Conservation (phyloP, 2,888 invertebrate species). For the Taenaris catops region DNA sequence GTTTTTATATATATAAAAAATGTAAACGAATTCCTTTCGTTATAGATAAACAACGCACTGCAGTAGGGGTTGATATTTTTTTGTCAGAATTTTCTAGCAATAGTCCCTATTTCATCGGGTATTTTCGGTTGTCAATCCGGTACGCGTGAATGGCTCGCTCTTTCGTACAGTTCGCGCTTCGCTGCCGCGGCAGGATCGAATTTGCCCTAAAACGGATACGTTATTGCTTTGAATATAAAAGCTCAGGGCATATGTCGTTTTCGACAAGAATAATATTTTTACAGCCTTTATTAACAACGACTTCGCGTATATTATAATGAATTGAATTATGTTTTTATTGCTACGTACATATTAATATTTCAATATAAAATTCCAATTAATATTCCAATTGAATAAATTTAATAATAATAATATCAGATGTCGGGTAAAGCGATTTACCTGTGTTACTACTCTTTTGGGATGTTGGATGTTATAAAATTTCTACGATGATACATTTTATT, state of each 20-base stretch:
- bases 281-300: slow-evolving; percentile 2
- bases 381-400: no score
- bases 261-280: slow-evolving; percentile 13
- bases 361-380: no score
- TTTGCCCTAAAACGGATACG: slow-evolving; percentile 43
- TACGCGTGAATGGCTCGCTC: slow-evolving; percentile 47
- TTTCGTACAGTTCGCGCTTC: slow-evolving; percentile 40
- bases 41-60: neutral
- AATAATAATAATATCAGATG: no score
- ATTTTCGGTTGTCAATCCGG: slow-evolving; percentile 60
- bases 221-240: slow-evolving; percentile 37
- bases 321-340: slow-evolving; percentile 4
- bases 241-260: slow-evolving; percentile 7
- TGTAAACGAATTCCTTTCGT: neutral
- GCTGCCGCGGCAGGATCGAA: slow-evolving; percentile 43
- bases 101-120: slow-evolving; percentile 17
- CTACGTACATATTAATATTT: no score
- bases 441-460: no score
- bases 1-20: no score
- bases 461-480: no score
- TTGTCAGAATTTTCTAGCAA: slow-evolving; percentile 9
- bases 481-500: no score
- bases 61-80: slow-evolving; percentile 7
- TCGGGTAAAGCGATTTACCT: no score
- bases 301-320: neutral